A percentile compares a stretch with the other conserved stretches of the same genome.
Evolutionary conservation across 2,797 vertebrate species (phyloP).

Genomic region (Uromys caudimaculatus): DNA sequence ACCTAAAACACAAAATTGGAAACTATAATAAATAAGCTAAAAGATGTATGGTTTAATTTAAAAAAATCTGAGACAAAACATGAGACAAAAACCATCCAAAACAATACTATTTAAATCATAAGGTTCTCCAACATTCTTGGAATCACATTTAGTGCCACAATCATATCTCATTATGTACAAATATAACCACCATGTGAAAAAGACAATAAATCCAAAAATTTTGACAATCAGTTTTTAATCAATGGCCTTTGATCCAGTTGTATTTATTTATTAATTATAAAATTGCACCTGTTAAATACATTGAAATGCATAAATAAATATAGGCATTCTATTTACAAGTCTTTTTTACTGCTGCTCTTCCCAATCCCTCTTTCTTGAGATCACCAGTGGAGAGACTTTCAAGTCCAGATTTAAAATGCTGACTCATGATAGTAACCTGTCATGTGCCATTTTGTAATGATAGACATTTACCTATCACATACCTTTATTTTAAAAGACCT

Average conservation of each 20-base stretch:
- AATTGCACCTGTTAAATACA: background rate
- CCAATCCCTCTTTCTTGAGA: background rate
- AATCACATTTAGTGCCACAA: background rate
- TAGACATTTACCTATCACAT: background rate
- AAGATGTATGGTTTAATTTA: too few relatives aligned
- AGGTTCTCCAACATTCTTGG: background rate
- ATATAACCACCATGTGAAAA: background rate
- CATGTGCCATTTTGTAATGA: background rate
- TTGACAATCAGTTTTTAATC: background rate
- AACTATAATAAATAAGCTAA: background rate
- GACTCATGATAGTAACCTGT: background rate
- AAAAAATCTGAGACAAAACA: too few relatives aligned
- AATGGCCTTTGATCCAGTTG: conserved; percentile 9
- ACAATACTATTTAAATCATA: background rate
- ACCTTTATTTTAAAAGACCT: background rate
- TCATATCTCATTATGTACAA: background rate
- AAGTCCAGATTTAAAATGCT: conserved; percentile 18
- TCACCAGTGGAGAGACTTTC: background rate
- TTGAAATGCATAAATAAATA: background rate
- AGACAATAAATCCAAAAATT: background rate
- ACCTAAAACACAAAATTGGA: background rate
- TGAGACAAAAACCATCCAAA: background rate
- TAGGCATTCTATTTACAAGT: background rate
- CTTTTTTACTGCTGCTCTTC: background rate
- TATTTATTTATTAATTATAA: conserved; percentile 38